Base-by-base conservation (phyloP, 2,888 invertebrate genomes). In the Apamea crenata region DNA sequence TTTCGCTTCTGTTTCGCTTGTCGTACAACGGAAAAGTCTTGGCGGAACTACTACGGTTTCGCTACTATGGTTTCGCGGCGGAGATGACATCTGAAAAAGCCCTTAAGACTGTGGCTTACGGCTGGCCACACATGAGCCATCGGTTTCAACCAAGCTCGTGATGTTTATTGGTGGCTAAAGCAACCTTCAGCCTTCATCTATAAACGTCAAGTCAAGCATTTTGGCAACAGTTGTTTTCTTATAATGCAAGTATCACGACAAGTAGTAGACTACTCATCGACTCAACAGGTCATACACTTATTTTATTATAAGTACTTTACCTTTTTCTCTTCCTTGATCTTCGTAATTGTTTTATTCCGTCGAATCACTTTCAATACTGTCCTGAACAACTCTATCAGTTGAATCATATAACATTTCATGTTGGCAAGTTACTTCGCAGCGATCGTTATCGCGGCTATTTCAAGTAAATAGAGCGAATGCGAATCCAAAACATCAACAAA, bases 391-490 rank as follows among this genome's bases (percentile, higher is more conserved):
- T 71, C 68, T 77, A 76, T 78, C 74, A 87, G 70, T 67, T 18
- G 66, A 7, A 77, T n/a, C 18, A 74, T 61, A 7, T 77, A 74
- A 81, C 40, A 67, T 79, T 79, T 75, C 87, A 87, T 87, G 63
- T 67, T 6, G 65, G 44, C 29, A 53, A 63, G 25, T 65, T 61
- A 53, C 69, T 59, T 47, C 47, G 36, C 66, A 32, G 40, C 16
- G 76, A 87, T 80, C 50, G 29, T 81, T 82, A 88, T 86, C 79
- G 56, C 50, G 3, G 74, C 67, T 82, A 70, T 78, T 80, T 69
- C 21, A 67, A 88, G 86, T 87, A 80, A 88, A 88, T 85, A 86
- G 82, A 85, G 76, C 79, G 75, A 80, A 47, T 75, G 65, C 44
- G 70, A 70, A 80, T 75, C 25, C 69, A 70, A 79, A 85, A 88